Base-by-base conservation (phyloP, 2,888 invertebrate genomes). In the Catocala fraxini region DNA sequence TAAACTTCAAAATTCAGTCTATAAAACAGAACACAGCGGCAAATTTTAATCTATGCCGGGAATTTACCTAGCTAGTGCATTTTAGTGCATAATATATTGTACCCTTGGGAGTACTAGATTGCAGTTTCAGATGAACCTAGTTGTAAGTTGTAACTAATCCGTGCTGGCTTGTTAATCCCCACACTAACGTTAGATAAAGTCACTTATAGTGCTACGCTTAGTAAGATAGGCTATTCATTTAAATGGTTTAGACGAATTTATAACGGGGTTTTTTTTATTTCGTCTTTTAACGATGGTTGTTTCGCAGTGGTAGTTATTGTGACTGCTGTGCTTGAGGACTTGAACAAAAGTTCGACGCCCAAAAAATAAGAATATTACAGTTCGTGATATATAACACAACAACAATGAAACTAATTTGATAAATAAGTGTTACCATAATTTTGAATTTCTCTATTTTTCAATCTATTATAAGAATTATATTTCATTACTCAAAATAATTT, bases 51-150 rank as follows among this genome's bases (percentile, higher is more conserved):
- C 12, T 47, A 7, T 47, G 1, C 13, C 15, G 4, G 10, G 47
- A 47, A 47, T 47, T 15, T 25, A 2, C 25, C 25, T 15, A 25
- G 25, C 25, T 10, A 56, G 42, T 52, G 56, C 6, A 47, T 63
- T 60, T 71, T 56, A 63, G 48, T 33, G 41, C 49, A 59, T 52
- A 53, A 63, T 47, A 25, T 59, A 54, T 63, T 48, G 58, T 51
- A 58, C 68, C 46, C 58, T 0, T 0, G 34, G 56, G 67, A 62
- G 48, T 25, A 13, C 51, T 71, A 67, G 58, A 59, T 63, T 63
- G 53, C 51, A 60, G 55, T 39, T 42, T 67, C 48, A 67, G 45
- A 56, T 47, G 48, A 56, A 63, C 42, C 35, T 47, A 12, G 34
- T 25, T 47, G 15, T 56, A 39, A 56, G 55, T 60, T 53, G 10